A percentile compares a stretch with the other conserved stretches of the same genome.
These are phyloP conservation scores for Coregonus ussuriensis DNA, from an alignment of 2,797 vertebrate species.

Conservation along the genomic window DNA sequence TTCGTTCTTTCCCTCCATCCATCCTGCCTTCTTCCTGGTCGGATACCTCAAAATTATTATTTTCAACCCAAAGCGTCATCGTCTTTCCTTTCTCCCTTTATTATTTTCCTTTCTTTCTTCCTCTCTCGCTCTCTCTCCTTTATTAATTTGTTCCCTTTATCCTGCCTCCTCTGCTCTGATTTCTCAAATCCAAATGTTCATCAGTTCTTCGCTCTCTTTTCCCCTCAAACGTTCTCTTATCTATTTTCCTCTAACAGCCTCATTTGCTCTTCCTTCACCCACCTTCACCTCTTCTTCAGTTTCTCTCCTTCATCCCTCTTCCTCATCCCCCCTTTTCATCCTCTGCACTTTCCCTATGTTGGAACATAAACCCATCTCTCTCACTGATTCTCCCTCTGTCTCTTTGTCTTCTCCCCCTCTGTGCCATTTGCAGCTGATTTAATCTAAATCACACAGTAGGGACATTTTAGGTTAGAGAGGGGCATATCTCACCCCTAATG, in stretches of 20 bases:
- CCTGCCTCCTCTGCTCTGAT: background rate
- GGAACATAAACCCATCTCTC: slow-evolving; percentile 6
- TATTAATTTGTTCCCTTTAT: background rate
- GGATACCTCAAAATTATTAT: background rate
- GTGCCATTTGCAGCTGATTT: background rate
- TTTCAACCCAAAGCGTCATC: background rate
- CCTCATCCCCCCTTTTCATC: background rate
- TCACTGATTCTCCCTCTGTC: slow-evolving; percentile 10
- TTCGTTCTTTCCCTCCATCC: background rate
- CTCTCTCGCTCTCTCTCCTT: background rate
- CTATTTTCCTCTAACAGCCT: slow-evolving; percentile 22
- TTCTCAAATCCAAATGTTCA: background rate
- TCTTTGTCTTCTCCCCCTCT: background rate
- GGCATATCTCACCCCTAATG: background rate
- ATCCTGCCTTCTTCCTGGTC: background rate
- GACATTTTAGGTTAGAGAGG: background rate
- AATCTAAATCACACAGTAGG: background rate
- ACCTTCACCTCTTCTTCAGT: background rate
- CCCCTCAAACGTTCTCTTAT: slow-evolving; percentile 14
- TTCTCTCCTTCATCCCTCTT: background rate
- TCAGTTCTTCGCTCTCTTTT: no score
- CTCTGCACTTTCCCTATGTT: background rate
- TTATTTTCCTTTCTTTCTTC: background rate
- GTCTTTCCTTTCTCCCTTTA: background rate
- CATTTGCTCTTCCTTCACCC: background rate